These are phyloP conservation scores for Proisotoma minuta DNA, from an alignment of 2,888 invertebrate genomes.

Conservation along the genomic window DNA sequence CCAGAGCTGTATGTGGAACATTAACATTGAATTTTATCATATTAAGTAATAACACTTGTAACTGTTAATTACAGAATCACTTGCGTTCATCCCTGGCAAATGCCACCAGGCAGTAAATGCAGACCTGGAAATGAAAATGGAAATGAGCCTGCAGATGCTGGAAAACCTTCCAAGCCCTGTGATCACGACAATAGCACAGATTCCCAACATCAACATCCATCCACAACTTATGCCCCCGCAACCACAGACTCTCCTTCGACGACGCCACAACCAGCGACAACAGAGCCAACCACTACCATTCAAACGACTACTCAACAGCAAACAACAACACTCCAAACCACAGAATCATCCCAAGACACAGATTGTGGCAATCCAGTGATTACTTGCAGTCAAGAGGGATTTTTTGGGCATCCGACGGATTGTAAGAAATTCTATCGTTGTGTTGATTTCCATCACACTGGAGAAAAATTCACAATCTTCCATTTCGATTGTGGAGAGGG, in stretches of 20 bases:
- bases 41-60: neutral
- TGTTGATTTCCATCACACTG: constrained; percentile 34
- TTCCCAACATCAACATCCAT: no score
- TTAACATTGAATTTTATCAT: neutral
- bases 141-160: neutral
- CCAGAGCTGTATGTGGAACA: constrained; percentile 24
- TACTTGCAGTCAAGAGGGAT: constrained; percentile 35
- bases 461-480: constrained; percentile 36
- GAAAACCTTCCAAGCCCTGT: constrained; percentile 8
- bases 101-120: constrained; percentile 36
- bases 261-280: neutral
- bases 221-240: no score
- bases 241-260: no score
- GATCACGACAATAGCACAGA: neutral
- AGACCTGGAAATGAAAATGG: constrained; percentile 24
- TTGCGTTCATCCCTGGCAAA: constrained; percentile 43
- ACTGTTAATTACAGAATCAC: constrained; percentile 17
- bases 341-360: no score
- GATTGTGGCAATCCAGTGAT: constrained; percentile 18
- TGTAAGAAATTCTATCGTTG: constrained; percentile 43
- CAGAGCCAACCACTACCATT: neutral
- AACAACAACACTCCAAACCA: constrained; percentile 2
- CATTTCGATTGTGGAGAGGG: constrained; percentile 43
- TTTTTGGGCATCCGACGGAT: constrained; percentile 34
- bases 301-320: neutral